Evolutionary conservation across 2,797 vertebrate genomes (phyloP).

Genomic region (Coregonus suidteri): DNA sequence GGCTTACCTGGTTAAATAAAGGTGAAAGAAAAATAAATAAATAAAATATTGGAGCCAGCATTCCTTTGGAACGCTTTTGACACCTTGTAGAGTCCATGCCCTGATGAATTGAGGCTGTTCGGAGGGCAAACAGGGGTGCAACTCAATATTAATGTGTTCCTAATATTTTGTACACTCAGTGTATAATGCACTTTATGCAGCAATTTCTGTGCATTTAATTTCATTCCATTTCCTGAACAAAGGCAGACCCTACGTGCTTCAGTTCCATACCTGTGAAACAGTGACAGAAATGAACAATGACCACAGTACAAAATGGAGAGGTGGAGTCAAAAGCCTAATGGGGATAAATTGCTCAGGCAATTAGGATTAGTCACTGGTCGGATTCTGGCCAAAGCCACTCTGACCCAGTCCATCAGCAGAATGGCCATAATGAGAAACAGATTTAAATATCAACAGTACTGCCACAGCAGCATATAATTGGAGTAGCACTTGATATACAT

Average conservation of each 20-base stretch:
- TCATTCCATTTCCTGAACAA: not conserved
- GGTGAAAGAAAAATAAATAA: too few relatives aligned
- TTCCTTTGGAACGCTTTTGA: too few relatives aligned
- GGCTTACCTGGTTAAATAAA: too few relatives aligned
- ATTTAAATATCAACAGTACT: conserved; percentile 30
- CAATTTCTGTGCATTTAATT: not conserved
- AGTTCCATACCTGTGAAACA: not conserved
- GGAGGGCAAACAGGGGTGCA: too few relatives aligned
- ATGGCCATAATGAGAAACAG: conserved; percentile 48
- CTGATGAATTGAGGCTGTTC: too few relatives aligned
- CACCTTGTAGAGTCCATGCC: too few relatives aligned
- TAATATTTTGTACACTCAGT: too few relatives aligned
- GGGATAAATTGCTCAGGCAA: conserved; percentile 8
- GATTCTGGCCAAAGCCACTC: conserved; percentile 18
- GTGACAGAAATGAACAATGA: conserved; percentile 6
- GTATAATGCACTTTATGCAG: not conserved
- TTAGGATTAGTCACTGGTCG: conserved; percentile 23
- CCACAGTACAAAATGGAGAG: conserved; percentile 4
- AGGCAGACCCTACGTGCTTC: not conserved
- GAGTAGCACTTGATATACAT: too few relatives aligned
- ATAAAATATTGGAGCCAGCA: too few relatives aligned
- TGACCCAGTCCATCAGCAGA: conserved; percentile 41
- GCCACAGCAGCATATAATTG: too few relatives aligned
- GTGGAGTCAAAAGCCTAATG: not conserved
- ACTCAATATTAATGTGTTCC: too few relatives aligned